A percentile compares a stretch with the other conserved stretches of the same genome.
Evolutionary conservation across 1,140 invertebrate genomes (phyloP).

Genomic region (Hyphantria cunea): DNA sequence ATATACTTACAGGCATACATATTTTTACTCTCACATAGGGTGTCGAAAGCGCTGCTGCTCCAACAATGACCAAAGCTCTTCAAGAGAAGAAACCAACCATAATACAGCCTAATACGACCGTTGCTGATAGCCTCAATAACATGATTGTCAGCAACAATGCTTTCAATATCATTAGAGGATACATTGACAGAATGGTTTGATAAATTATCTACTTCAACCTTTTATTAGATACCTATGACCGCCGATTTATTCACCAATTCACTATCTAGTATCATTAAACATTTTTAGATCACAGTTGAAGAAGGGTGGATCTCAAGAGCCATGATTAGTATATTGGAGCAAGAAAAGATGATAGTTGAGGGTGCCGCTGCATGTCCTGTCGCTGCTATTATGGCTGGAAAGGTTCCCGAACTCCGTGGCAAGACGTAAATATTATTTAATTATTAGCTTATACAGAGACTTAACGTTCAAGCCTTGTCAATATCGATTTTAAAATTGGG

Average conservation of each 20-base stretch:
- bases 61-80: constrained; percentile 36
- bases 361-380: constrained; percentile 40
- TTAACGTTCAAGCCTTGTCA: too few relatives aligned
- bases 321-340: constrained; percentile 39
- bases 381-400: constrained; percentile 39
- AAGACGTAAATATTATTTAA: constrained; percentile 35
- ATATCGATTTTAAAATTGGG: too few relatives aligned
- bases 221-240: too few relatives aligned
- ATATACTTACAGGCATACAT: too few relatives aligned
- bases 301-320: constrained; percentile 44
- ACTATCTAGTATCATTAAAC: too few relatives aligned
- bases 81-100: constrained; percentile 37
- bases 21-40: constrained; percentile 23
- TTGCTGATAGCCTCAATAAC: constrained; percentile 35
- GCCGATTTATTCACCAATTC: too few relatives aligned
- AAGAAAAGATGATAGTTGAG: constrained; percentile 45
- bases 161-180: constrained; percentile 35
- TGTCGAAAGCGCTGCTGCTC: constrained; percentile 34
- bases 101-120: constrained; percentile 27
- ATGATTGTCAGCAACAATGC: constrained; percentile 37
- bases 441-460: not conserved
- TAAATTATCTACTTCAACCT: not conserved
- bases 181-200: constrained; percentile 39
- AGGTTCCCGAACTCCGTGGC: constrained; percentile 38
- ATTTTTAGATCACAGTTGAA: constrained; percentile 40